A percentile compares a stretch with the other conserved stretches of the same genome.
Evolutionary conservation across 2,797 vertebrate species (phyloP).

Genomic region (Neosilurus hyrtlii): DNA sequence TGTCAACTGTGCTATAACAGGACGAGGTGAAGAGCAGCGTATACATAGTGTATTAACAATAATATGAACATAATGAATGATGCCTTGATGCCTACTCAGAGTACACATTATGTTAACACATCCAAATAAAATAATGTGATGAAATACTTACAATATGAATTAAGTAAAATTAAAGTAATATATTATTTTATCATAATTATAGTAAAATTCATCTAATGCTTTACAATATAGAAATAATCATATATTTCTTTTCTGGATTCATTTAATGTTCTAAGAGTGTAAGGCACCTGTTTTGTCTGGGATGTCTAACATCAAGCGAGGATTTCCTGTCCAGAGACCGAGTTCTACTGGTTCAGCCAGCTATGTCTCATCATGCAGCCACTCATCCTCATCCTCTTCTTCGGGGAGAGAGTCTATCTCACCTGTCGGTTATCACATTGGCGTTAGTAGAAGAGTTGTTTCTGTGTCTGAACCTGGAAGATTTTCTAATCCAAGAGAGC

Average conservation of each 20-base stretch:
- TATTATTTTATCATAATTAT: neutral
- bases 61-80: neutral
- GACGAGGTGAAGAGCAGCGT: slow-evolving; percentile 64
- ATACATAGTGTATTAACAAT: neutral
- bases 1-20: slow-evolving; percentile 70
- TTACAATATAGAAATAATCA: neutral
- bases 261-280: slow-evolving; percentile 60
- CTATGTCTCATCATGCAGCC: slow-evolving; percentile 69
- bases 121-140: neutral
- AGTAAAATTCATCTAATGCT: neutral
- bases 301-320: slow-evolving; percentile 33
- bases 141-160: neutral
- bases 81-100: neutral
- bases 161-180: neutral
- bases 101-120: neutral
- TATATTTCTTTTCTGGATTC: neutral
- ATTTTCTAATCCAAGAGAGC: slow-evolving; percentile 64
- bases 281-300: slow-evolving; percentile 49
- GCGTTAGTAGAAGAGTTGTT: slow-evolving; percentile 54
- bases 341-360: slow-evolving; percentile 73
- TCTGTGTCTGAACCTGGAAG: slow-evolving; percentile 52
- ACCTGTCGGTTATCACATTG: slow-evolving; percentile 61
- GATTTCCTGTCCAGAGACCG: slow-evolving; percentile 60
- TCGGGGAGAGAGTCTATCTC: slow-evolving; percentile 72
- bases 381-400: slow-evolving; percentile 70